Percentiles rank a stretch among this genome's conserved stretches.
These are phyloP conservation scores for Pristionchus pacificus DNA, from an alignment of 1,140 invertebrate species.

Conservation along the genomic window DNA sequence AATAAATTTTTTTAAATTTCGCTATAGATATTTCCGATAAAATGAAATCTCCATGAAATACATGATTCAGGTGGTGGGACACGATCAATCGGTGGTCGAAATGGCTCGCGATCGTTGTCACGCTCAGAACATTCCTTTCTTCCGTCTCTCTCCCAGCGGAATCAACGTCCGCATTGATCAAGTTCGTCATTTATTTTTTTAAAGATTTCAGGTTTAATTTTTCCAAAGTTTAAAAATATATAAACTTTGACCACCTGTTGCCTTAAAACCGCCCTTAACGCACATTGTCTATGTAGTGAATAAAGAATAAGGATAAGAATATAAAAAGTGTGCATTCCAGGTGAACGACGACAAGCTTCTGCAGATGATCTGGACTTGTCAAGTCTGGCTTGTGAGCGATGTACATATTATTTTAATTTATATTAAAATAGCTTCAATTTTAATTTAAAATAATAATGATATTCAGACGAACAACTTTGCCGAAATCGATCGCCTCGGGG, in stretches of 20 bases:
- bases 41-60: too few relatives aligned
- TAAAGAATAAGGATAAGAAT: too few relatives aligned
- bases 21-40: too few relatives aligned
- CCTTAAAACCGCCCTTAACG: too few relatives aligned
- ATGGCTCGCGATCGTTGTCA: constrained; percentile 44
- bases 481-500: constrained; percentile 23
- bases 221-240: neutral
- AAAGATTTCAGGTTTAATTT: neutral
- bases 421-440: neutral
- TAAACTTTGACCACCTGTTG: too few relatives aligned
- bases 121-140: constrained; percentile 47
- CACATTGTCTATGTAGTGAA: too few relatives aligned
- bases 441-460: neutral
- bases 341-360: constrained; percentile 51
- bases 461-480: constrained; percentile 19
- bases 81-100: constrained; percentile 46
- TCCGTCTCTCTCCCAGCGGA: constrained; percentile 41
- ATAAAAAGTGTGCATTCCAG: too few relatives aligned
- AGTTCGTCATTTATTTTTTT: neutral
- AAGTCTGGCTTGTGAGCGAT: constrained; percentile 27
- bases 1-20: too few relatives aligned
- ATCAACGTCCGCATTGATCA: constrained; percentile 50
- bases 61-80: constrained; percentile 43
- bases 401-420: neutral
- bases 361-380: constrained; percentile 48